phyloP scores from a whole-genome alignment of 2,797 vertebrate genomes.

The Myotis pilosus region DNA sequence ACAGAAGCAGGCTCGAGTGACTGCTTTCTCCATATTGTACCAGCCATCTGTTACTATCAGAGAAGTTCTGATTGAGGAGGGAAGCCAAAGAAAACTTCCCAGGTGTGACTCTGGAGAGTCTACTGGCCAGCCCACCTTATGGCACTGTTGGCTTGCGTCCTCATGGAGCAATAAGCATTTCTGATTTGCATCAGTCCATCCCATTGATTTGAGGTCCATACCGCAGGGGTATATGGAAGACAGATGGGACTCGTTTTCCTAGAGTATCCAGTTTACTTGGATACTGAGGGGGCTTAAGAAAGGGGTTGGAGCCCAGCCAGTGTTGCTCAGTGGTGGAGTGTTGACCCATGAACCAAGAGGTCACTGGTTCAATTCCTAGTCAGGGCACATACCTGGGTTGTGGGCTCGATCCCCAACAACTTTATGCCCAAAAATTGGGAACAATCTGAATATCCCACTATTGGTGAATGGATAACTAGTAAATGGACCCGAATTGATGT shows the following conservation, averaged over 20 bases:
- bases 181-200: not conserved
- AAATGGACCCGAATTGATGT: not conserved
- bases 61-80: slow-evolving; percentile 37
- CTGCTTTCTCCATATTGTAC: slow-evolving; percentile 24
- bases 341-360: no score
- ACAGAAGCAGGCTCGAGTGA: not conserved
- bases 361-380: no score
- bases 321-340: no score
- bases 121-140: not conserved
- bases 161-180: not conserved
- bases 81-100: not conserved
- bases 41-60: slow-evolving; percentile 42
- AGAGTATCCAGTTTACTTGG: not conserved
- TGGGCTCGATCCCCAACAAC: not conserved
- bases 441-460: not conserved
- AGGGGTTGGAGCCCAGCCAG: not conserved
- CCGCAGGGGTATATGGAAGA: not conserved
- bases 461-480: not conserved
- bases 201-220: not conserved
- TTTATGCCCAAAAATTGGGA: not conserved
- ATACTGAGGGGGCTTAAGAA: not conserved
- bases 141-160: not conserved
- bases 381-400: no score
- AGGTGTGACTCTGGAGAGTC: not conserved
- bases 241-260: not conserved